Base-by-base conservation (phyloP, 53 echinoderm and acorn worm species). In the Holothuria scabra region DNA sequence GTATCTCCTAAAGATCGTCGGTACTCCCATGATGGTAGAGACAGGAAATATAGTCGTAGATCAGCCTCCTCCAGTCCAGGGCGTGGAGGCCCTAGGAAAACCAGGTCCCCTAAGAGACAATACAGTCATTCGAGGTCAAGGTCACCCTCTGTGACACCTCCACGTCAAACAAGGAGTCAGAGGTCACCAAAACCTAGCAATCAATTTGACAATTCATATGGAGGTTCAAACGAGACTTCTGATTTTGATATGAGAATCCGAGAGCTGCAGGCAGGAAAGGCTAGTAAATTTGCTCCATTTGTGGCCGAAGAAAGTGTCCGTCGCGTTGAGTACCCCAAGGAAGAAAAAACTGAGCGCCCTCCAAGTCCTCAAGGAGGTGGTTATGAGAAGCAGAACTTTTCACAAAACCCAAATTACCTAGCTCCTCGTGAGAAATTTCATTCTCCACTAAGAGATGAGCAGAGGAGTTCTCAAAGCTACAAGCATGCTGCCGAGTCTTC, bases 241-340 rank as follows among this genome's bases (percentile, higher is more conserved):
- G 89, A 89, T 41, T 84, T 89, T 33, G 89, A 89, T 4, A 79
- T 85, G 85, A 79, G 89, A 29, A 85, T 89, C 29, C 58, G 89
- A 38, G 89, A 89, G 34, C 75, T 89, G 46, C 85, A 85, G 80
- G 55, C 88, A 13, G 82, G 82, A 21, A 81, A 64, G 12, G 62
- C 82, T 11, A 63, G 62, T 61, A 81, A 81, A 61, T 61, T 81
- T 81, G 62, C 82, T 14, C 62, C 62, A n/a, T 81, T 26, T 64
- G 82, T 63, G 12, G 62, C 41, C 18, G 65, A 64, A 12, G 28
- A 14, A 12, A 12, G 44, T 41, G 65, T 46, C 12, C 62, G 62
- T 28, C 62, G 65, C 24, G 65, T 63, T 16, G 65, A 81, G 13
- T 63, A 63, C 20, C 65, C 82, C 37, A 81, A 81, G n/a, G 82